Conservation (phyloP, 2,113 vertebrate species). For the Podarcis raffonei region DNA sequence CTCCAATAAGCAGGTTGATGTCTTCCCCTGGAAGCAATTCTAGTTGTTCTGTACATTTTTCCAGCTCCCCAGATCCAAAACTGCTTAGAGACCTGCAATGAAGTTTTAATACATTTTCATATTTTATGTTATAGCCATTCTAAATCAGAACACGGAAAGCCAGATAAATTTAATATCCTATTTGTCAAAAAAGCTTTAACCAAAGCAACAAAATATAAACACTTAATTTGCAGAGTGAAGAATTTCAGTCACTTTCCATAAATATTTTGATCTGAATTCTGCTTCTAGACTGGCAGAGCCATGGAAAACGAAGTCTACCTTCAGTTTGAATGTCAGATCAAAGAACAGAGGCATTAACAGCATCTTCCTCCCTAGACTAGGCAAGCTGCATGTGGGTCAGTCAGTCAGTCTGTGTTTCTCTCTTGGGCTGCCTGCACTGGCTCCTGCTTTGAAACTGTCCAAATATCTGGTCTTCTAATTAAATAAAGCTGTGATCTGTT, state of each 20-base stretch:
- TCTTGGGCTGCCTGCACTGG: not conserved
- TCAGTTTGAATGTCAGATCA: too few relatives aligned
- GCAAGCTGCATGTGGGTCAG: not conserved
- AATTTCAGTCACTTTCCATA: not conserved
- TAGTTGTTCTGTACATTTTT: conserved; percentile 88
- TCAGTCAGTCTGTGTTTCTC: not conserved
- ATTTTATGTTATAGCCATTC: not conserved
- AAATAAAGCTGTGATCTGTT: too few relatives aligned
- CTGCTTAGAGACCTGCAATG: conserved; percentile 87
- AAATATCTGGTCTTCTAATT: too few relatives aligned
- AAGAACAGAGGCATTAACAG: not conserved
- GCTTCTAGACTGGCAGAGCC: too few relatives aligned
- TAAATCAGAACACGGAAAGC: not conserved
- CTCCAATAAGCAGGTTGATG: conserved; percentile 85
- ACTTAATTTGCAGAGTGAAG: not conserved
- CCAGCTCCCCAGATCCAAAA: conserved; percentile 92
- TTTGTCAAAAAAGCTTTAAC: not conserved
- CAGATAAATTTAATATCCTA: not conserved
- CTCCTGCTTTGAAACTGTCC: not conserved
- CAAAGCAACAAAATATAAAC: not conserved
- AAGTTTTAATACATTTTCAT: conserved; percentile 41
- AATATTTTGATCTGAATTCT: not conserved
- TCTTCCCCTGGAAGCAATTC: conserved; percentile 96
- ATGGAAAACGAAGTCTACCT: too few relatives aligned
- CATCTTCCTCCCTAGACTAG: not conserved